A percentile compares a stretch with the other conserved stretches of the same genome.
phyloP scores from a whole-genome alignment of 1,140 invertebrate species.

The Ruditapes philippinarum region DNA sequence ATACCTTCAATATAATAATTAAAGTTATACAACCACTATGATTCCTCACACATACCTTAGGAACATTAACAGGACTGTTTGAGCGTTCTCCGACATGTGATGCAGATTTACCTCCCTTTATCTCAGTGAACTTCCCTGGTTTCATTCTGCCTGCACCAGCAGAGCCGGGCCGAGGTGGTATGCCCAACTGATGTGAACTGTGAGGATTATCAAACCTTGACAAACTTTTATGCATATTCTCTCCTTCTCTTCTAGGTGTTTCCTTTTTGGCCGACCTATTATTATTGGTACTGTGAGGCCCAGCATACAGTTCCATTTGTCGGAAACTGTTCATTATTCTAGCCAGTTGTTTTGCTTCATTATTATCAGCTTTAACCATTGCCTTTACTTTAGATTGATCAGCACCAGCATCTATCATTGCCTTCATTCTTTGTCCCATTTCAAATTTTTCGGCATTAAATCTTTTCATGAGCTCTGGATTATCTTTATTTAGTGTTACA shows the following conservation, averaged over 20 bases:
- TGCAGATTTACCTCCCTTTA: slow-evolving; percentile 61
- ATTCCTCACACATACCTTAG: slow-evolving; percentile 55
- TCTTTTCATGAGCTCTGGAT: slow-evolving; percentile 74
- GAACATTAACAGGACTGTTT: slow-evolving; percentile 56
- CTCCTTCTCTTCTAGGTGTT: slow-evolving; percentile 49
- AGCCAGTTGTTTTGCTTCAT: slow-evolving; percentile 77
- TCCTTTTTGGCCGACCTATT: slow-evolving; percentile 46
- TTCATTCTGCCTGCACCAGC: slow-evolving; percentile 62
- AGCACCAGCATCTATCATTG: slow-evolving; percentile 75
- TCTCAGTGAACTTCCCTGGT: slow-evolving; percentile 75
- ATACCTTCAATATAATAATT: too few relatives aligned
- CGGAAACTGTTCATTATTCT: slow-evolving; percentile 81
- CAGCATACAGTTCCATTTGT: slow-evolving; percentile 82
- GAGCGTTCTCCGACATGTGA: slow-evolving; percentile 10
- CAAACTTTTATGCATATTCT: slow-evolving; percentile 28
- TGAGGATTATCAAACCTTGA: slow-evolving; percentile 55
- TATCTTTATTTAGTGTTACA: slow-evolving; percentile 66
- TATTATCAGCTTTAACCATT: slow-evolving; percentile 75
- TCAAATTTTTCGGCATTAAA: slow-evolving; percentile 75
- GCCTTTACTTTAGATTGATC: slow-evolving; percentile 66
- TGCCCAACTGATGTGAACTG: slow-evolving; percentile 17
- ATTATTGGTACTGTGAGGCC: slow-evolving; percentile 56
- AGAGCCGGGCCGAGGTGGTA: slow-evolving; percentile 56
- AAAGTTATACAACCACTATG: too few relatives aligned
- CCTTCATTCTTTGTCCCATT: slow-evolving; percentile 75